These are phyloP conservation scores for Amblyopsis hoosieri DNA, from an alignment of 2,797 vertebrate species.

Conservation along the genomic window DNA sequence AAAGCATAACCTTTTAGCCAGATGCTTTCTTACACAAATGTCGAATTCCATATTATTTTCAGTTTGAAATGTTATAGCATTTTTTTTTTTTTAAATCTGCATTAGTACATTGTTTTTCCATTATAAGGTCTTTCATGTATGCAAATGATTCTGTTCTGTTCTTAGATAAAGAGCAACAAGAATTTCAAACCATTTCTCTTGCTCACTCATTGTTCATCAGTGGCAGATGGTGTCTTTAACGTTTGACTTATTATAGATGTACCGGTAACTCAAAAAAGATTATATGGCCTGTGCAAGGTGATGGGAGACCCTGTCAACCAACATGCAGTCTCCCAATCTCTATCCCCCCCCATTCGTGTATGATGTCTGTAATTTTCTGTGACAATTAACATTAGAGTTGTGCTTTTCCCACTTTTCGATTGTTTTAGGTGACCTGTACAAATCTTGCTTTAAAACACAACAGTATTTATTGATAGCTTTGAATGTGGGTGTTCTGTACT, in stretches of 20 bases:
- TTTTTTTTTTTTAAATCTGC: neutral
- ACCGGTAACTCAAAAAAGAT: slow-evolving; percentile 42
- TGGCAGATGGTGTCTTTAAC: slow-evolving; percentile 65
- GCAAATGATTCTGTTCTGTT: too few relatives aligned
- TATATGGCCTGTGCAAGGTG: slow-evolving; percentile 27
- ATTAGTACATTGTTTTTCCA: slow-evolving; percentile 26
- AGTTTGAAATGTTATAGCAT: slow-evolving; percentile 13
- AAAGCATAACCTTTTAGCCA: too few relatives aligned
- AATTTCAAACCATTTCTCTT: neutral
- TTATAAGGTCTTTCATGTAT: slow-evolving; percentile 10
- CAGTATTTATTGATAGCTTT: neutral
- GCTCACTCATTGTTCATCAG: slow-evolving; percentile 30
- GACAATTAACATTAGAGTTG: too few relatives aligned
- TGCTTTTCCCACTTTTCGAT: too few relatives aligned
- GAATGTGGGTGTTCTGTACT: neutral
- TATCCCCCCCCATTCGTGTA: too few relatives aligned
- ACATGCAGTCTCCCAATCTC: too few relatives aligned
- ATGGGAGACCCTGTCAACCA: slow-evolving; percentile 23
- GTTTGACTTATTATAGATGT: slow-evolving; percentile 54
- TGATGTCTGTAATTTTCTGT: too few relatives aligned
- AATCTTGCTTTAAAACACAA: too few relatives aligned
- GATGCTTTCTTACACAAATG: too few relatives aligned
- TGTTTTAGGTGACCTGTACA: too few relatives aligned
- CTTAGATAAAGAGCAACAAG: too few relatives aligned
- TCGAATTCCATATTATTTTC: slow-evolving; percentile 35